Percentiles rank a stretch among this genome's conserved stretches.
These are phyloP conservation scores for Drosophila aff. DNA, from an alignment of 1,140 invertebrate species.

Conservation along the genomic window DNA sequence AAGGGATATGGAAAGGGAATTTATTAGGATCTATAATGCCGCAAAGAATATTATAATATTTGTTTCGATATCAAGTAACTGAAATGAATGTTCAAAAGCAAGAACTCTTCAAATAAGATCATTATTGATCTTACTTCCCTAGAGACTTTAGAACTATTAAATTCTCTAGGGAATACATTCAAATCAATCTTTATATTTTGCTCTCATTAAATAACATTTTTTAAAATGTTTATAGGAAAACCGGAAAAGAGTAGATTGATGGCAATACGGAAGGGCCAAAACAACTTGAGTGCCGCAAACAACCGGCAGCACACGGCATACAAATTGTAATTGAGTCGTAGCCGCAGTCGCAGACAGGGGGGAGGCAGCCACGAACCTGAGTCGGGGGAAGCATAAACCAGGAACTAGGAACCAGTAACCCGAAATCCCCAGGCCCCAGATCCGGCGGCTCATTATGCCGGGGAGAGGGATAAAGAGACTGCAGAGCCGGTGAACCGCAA, in stretches of 20 bases:
- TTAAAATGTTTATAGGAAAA: not conserved
- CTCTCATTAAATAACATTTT: not conserved
- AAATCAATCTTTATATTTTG: not conserved
- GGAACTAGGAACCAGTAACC: slow-evolving; percentile 8
- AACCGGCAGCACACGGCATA: slow-evolving; percentile 35
- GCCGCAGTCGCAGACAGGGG: not conserved
- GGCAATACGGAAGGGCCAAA: slow-evolving; percentile 49
- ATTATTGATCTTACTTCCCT: no score
- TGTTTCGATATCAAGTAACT: not conserved
- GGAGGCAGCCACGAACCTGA: slow-evolving; percentile 4
- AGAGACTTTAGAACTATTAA: no score
- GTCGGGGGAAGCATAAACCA: slow-evolving; percentile 4
- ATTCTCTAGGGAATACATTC: no score
- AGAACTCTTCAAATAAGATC: not conserved
- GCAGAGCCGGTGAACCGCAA: slow-evolving; percentile 50
- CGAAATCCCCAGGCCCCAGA: slow-evolving; percentile 28
- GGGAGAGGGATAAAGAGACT: slow-evolving; percentile 1
- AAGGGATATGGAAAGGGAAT: not conserved
- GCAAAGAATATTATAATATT: not conserved
- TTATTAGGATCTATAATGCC: not conserved
- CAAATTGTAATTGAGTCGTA: slow-evolving; percentile 77
- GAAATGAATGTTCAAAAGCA: not conserved
- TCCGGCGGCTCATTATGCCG: slow-evolving; percentile 59
- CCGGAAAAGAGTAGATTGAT: not conserved
- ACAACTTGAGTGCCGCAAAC: slow-evolving; percentile 51